Percentiles rank a stretch among this genome's conserved stretches.
Evolutionary conservation across 2,113 vertebrate species (phyloP).

Genomic region (Ginglymostoma cirratum): DNA sequence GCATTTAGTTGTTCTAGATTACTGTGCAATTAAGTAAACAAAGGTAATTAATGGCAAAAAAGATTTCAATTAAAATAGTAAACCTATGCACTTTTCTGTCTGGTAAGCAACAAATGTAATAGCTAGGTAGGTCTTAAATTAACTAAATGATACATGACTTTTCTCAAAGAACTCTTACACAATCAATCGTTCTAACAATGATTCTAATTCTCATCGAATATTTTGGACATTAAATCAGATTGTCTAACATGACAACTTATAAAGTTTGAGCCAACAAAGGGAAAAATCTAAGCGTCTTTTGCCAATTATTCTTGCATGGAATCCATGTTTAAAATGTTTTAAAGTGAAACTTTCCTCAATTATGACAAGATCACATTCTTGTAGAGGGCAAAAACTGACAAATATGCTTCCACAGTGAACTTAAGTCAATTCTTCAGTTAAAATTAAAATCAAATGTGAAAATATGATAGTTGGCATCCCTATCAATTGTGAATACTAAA

Average conservation of each 20-base stretch:
- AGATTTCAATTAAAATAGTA: neutral
- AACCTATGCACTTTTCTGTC: neutral
- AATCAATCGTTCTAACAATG: neutral
- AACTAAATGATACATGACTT: neutral
- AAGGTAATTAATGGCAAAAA: neutral
- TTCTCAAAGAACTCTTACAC: neutral
- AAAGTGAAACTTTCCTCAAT: neutral
- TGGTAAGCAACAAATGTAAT: neutral
- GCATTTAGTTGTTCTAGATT: neutral
- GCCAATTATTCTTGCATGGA: neutral
- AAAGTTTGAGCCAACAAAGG: neutral
- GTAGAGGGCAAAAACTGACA: neutral
- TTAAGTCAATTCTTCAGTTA: conserved; percentile 12
- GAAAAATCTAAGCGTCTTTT: neutral
- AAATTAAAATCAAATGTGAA: conserved; percentile 16
- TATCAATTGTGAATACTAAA: neutral
- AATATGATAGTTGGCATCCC: neutral
- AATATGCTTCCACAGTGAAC: neutral
- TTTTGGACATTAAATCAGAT: neutral
- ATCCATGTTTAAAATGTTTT: neutral
- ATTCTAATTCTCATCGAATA: neutral
- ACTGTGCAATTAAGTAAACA: neutral
- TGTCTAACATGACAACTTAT: neutral
- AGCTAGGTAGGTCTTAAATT: neutral
- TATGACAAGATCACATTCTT: neutral